These are phyloP conservation scores for Xyliphius kryptos DNA, from an alignment of 2,113 vertebrate species.

Conservation along the genomic window DNA sequence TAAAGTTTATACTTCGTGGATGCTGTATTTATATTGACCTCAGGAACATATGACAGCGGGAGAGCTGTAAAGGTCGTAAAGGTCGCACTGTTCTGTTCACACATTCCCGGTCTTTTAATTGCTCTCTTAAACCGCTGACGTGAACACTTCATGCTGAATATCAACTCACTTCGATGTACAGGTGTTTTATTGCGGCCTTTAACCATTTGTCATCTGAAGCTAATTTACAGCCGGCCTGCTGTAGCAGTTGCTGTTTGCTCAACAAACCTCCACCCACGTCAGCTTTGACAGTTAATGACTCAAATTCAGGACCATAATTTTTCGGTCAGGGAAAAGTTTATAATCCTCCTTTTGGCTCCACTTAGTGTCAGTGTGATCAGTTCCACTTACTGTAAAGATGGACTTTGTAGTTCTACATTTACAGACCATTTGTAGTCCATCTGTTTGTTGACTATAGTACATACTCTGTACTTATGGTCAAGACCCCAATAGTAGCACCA, in stretches of 20 bases:
- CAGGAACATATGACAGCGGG: background rate
- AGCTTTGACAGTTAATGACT: slow-evolving; percentile 22
- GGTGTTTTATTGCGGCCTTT: slow-evolving; percentile 30
- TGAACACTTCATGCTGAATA: background rate
- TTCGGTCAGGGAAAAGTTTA: background rate
- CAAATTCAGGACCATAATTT: slow-evolving; percentile 6
- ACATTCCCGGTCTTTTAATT: slow-evolving; percentile 5
- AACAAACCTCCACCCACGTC: slow-evolving; percentile 24
- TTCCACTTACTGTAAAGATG: no score
- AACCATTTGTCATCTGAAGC: slow-evolving; percentile 35
- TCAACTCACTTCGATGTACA: slow-evolving; percentile 1
- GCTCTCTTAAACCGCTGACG: background rate
- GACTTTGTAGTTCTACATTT: no score
- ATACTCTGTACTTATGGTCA: no score
- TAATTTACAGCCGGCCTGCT: slow-evolving; percentile 26
- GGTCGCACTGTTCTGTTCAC: background rate
- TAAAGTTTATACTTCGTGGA: no score
- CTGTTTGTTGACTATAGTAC: no score
- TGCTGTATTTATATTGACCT: no score
- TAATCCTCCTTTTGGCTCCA: background rate
- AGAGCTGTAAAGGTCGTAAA: background rate
- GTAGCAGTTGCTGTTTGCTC: slow-evolving; percentile 29
- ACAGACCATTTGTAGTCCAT: no score
- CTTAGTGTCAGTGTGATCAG: background rate
- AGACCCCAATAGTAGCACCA: no score